These are phyloP conservation scores for Eustalomyia histrio DNA, from an alignment of 2,888 invertebrate species.

Conservation along the genomic window DNA sequence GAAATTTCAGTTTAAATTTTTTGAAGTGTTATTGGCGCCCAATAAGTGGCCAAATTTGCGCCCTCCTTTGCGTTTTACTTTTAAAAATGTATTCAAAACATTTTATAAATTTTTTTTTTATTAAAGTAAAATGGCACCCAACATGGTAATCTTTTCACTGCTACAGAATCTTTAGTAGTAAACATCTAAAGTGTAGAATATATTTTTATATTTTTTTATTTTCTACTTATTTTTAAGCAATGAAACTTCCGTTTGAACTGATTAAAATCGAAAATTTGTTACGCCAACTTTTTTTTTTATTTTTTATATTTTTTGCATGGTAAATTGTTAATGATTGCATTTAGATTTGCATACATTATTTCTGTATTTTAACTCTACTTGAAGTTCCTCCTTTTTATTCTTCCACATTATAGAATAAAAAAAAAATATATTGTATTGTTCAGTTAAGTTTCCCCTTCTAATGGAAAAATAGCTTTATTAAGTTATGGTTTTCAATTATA, in stretches of 20 bases:
- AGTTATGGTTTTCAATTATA: constrained; percentile 64
- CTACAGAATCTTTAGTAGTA: no score
- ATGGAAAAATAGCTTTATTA: constrained; percentile 62
- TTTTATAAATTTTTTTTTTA: no score
- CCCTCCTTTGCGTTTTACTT: no score
- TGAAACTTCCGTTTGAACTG: constrained; percentile 59
- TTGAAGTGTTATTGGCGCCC: no score
- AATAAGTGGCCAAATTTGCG: no score
- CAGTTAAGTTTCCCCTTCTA: constrained; percentile 47
- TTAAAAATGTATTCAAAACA: no score
- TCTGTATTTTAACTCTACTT: constrained; percentile 29
- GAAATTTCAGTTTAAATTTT: no score
- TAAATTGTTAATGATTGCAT: constrained; percentile 57
- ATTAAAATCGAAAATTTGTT: constrained; percentile 59
- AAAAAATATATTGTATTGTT: constrained; percentile 30
- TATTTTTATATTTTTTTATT: neutral
- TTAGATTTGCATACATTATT: constrained; percentile 44
- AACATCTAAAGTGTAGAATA: neutral
- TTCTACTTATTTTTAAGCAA: constrained; percentile 9
- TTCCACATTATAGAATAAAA: neutral
- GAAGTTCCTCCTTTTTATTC: constrained; percentile 20
- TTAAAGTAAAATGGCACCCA: no score
- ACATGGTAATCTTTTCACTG: no score
- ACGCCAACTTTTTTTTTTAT: constrained; percentile 48
- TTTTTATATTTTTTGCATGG: constrained; percentile 40